A percentile compares a stretch with the other conserved stretches of the same genome.
phyloP scores from a whole-genome alignment of 2,113 vertebrate genomes.

The Clupea harengus region DNA sequence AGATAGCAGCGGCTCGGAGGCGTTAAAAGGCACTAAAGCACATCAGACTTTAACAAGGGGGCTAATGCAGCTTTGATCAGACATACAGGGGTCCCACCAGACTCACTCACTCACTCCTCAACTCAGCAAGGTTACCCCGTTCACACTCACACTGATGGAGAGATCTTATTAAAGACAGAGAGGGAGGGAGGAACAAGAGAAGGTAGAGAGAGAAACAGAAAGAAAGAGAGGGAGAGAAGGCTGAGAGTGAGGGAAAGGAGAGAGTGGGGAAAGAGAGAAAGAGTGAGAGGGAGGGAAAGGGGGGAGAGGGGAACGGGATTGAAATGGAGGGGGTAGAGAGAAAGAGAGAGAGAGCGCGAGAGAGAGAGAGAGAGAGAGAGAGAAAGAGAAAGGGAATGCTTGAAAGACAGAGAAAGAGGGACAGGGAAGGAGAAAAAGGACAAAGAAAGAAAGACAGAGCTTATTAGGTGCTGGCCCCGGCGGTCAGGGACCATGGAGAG shows the following conservation, averaged over 20 bases:
- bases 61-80: conserved; percentile 1
- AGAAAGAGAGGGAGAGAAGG: background rate
- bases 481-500: background rate
- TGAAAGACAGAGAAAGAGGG: background rate
- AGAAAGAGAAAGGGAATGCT: background rate
- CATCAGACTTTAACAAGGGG: background rate
- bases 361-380: background rate
- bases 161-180: background rate
- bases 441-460: background rate
- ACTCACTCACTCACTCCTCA: background rate
- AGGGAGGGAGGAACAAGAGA: background rate
- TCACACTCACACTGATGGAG: background rate
- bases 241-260: background rate
- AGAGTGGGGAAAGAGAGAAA: background rate
- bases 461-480: background rate
- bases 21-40: background rate
- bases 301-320: background rate
- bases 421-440: background rate
- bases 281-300: background rate
- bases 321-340: background rate
- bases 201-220: background rate
- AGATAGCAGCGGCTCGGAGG: background rate
- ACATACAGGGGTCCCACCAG: background rate
- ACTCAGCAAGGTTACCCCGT: background rate
- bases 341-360: background rate